phyloP scores from a whole-genome alignment of 2,113 vertebrate species.

The Corythaixoides concolor region DNA sequence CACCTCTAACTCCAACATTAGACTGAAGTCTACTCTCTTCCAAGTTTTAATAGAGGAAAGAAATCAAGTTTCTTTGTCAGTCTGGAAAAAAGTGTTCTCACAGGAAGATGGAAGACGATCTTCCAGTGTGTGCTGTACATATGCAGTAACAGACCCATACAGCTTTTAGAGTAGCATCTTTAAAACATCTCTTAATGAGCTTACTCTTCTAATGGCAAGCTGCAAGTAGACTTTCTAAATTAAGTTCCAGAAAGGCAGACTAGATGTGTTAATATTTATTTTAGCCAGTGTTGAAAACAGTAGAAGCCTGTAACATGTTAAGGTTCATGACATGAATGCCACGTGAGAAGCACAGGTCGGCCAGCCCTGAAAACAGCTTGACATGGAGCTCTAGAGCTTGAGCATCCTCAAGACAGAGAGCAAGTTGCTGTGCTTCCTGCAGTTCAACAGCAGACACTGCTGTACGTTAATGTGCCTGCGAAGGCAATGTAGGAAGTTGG shows the following conservation, averaged over 20 bases:
- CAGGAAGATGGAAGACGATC: neutral
- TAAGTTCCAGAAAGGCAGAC: neutral
- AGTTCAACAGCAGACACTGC: neutral
- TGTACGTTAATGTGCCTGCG: neutral
- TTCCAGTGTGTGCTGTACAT: neutral
- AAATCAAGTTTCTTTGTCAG: neutral
- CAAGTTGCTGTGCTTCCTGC: neutral
- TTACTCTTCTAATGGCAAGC: neutral
- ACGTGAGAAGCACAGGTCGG: accelerated
- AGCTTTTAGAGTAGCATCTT: neutral
- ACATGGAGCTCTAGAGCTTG: neutral
- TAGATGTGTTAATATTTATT: neutral
- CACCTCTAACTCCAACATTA: neutral
- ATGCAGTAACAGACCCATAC: neutral
- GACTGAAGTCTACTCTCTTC: neutral
- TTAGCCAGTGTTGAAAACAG: neutral
- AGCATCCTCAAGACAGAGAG: neutral
- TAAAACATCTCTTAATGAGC: neutral
- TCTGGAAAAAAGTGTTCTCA: neutral
- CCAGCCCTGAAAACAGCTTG: neutral
- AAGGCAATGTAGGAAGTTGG: neutral
- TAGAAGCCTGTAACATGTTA: neutral
- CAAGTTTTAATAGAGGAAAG: neutral
- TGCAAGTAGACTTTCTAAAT: neutral
- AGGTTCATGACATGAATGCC: neutral